Percentiles rank a stretch among this genome's conserved stretches.
phyloP scores from a whole-genome alignment of 2,888 invertebrate species.

The Mythimna loreyi region DNA sequence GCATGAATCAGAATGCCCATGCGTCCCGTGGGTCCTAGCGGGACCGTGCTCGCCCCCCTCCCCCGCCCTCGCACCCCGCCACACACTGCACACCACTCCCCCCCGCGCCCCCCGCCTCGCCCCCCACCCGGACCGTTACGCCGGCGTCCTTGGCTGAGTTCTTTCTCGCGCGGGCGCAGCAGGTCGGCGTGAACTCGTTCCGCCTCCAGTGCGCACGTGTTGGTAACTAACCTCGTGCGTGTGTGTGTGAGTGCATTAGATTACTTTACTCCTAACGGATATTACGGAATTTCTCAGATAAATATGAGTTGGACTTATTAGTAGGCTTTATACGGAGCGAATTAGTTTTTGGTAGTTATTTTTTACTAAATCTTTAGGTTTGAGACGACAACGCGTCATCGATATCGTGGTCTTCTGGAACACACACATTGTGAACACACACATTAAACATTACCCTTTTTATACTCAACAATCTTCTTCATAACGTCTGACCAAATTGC shows the following conservation, averaged over 20 bases:
- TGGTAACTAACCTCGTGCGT: conserved; percentile 67
- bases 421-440: background rate
- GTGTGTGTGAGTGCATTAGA: conserved; percentile 80
- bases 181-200: conserved; percentile 88
- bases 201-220: conserved; percentile 81
- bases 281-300: conserved; percentile 88
- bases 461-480: too few species aligned
- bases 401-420: background rate
- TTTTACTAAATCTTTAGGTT: too few species aligned
- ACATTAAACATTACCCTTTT: too few species aligned
- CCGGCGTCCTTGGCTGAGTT: conserved; percentile 91
- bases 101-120: conserved; percentile 40
- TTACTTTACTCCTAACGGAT: conserved; percentile 89
- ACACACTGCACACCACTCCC: background rate
- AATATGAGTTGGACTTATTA: conserved; percentile 64
- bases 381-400: background rate
- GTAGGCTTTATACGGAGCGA: background rate
- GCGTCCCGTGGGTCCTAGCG: conserved; percentile 70
- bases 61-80: conserved; percentile 46
- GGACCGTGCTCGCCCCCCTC: conserved; percentile 59
- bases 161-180: conserved; percentile 88
- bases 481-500: background rate
- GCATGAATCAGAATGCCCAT: conserved; percentile 46
- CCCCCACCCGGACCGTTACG: conserved; percentile 84
- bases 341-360: background rate